phyloP scores from a whole-genome alignment of 2,113 vertebrate species.

The Pygoscelis adeliae region DNA sequence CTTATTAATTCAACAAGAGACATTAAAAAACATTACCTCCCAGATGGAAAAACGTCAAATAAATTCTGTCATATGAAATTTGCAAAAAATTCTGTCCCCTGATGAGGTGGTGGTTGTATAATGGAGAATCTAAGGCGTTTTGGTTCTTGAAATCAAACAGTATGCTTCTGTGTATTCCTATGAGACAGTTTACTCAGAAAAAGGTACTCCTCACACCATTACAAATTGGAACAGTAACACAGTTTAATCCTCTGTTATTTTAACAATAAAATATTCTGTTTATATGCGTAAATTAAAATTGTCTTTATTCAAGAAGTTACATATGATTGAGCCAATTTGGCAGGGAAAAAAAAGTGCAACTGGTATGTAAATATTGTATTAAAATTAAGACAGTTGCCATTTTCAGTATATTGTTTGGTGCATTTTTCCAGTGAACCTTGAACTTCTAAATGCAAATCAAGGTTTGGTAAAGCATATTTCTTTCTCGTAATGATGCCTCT shows the following conservation, averaged over 20 bases:
- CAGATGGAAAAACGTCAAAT: not conserved
- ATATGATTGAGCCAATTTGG: not conserved
- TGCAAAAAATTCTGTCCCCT: not conserved
- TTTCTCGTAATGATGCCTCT: not conserved
- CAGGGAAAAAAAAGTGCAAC: not conserved
- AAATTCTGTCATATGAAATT: not conserved
- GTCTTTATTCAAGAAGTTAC: not conserved
- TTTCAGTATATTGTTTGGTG: not conserved
- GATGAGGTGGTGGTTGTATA: not conserved
- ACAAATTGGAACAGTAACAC: not conserved
- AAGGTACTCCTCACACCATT: not conserved
- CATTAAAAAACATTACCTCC: not conserved
- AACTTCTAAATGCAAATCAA: not conserved
- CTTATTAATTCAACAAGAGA: not conserved
- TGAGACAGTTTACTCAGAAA: not conserved
- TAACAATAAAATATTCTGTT: not conserved
- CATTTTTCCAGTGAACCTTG: not conserved
- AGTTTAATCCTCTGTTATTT: not conserved
- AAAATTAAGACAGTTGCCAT: not conserved
- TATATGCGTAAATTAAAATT: not conserved
- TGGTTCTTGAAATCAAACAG: not conserved
- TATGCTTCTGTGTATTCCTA: not conserved
- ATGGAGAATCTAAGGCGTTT: not conserved
- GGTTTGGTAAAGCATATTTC: not conserved
- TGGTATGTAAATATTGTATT: not conserved